phyloP scores from a whole-genome alignment of 2,113 vertebrate genomes.

The Sterrhoptilus dennistouni region DNA sequence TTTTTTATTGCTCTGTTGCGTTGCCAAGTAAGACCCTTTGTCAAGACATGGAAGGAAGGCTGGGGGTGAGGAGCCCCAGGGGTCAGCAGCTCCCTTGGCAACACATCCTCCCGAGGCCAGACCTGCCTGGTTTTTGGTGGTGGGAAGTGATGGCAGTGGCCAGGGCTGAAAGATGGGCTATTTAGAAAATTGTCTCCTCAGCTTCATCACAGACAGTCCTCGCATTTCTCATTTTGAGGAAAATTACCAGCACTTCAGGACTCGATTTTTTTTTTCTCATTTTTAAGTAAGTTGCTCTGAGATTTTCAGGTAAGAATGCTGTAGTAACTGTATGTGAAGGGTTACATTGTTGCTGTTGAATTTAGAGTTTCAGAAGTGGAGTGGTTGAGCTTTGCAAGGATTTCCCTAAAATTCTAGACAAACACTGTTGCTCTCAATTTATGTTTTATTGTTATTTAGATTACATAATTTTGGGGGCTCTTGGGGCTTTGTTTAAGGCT shows the following conservation, averaged over 20 bases:
- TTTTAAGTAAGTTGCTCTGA: not conserved
- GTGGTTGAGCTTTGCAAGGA: not conserved
- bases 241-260: not conserved
- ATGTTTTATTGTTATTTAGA: not conserved
- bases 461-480: not conserved
- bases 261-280: not conserved
- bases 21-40: not conserved
- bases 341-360: not conserved
- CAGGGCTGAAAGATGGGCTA: not conserved
- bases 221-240: not conserved
- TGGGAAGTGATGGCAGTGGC: not conserved
- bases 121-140: not conserved
- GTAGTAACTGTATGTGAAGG: not conserved
- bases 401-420: conserved; percentile 4
- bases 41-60: not conserved
- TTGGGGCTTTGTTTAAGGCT: not conserved
- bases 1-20: not conserved
- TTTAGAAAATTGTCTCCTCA: not conserved
- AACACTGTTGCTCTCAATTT: not conserved
- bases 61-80: not conserved
- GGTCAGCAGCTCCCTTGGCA: not conserved
- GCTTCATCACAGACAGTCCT: not conserved
- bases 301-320: not conserved
- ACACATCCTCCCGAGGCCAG: not conserved
- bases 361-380: not conserved